Evolutionary conservation across 2,113 vertebrate species (phyloP).

Genomic region (Procapra przewalskii): DNA sequence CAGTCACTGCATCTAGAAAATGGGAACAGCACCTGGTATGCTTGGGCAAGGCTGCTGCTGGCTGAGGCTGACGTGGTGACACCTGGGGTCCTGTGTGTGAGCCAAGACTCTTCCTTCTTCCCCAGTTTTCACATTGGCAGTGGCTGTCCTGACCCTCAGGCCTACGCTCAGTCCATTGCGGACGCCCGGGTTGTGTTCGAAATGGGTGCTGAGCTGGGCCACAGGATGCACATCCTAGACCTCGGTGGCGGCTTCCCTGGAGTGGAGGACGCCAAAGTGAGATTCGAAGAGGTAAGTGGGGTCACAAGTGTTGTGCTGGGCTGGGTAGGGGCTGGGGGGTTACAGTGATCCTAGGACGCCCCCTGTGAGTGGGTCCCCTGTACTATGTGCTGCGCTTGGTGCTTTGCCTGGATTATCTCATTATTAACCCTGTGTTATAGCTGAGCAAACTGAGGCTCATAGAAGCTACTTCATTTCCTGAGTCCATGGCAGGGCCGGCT

Average conservation of each 20-base stretch:
- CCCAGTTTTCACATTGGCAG: conserved; percentile 82
- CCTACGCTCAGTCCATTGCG: conserved; percentile 75
- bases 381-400: neutral
- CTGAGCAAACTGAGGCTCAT: neutral
- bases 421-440: neutral
- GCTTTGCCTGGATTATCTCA: neutral
- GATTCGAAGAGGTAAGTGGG: conserved; percentile 79
- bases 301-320: fast-evolving
- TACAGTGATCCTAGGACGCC: neutral
- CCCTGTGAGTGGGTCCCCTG: neutral
- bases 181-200: conserved; percentile 81
- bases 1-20: neutral
- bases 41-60: neutral
- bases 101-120: conserved; percentile 7
- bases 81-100: neutral
- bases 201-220: conserved; percentile 81
- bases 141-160: conserved; percentile 72
- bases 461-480: neutral
- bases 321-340: neutral
- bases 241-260: conserved; percentile 82
- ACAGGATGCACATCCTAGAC: conserved; percentile 81
- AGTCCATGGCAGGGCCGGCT: neutral
- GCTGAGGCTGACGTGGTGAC: neutral
- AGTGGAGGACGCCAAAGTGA: conserved; percentile 71
- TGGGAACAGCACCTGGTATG: neutral